Base-by-base conservation (phyloP, 1,140 invertebrate genomes). In the Philopotamus ludificatus region DNA sequence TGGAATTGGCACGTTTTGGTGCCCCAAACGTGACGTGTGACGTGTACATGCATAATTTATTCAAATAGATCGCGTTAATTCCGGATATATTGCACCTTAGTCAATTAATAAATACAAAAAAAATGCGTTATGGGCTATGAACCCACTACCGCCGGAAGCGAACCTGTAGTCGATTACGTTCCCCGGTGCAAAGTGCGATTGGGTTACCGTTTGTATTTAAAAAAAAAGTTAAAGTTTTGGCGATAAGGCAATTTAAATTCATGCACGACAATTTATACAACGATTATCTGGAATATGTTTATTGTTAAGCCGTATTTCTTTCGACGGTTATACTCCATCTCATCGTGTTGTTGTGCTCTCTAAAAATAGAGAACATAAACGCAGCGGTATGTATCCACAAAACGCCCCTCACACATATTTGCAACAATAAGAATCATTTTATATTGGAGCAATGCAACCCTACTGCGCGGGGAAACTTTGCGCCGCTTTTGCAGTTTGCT, bases 251-350 rank as follows among this genome's bases (percentile, higher is more conserved):
- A 7, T 34, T 34, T n/a, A n/a, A n/a, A n/a, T n/a, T n/a, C n/a
- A n/a, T n/a, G n/a, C n/a, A n/a, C n/a, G n/a, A n/a, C n/a, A 34
- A 34, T 34, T 34, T 34, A 12, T 34, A 34, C 12, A n/a, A n/a
- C 12, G 4, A 7, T 34, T 34, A 12, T 34, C 28, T 12, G 4
- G 28, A 7, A 7, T 34, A 34, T 42, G 34, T 57, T 21, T 57
- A 12, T 57, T 39, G 54, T 57, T 22, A 44, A 63, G 25, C 45
- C 42, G 63, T 68, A 68, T 61, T 68, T 68, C 67, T 68, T 61
- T 68, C 67, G 21, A 61, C 67, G 63, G 42, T n/a, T 44, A 25
- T 44, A 54, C 26, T 65, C 44, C 67, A 68, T 68, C 67, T 65
- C 63, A 59, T 68, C 62, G n/a, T n/a, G n/a, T n/a, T n/a, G n/a